Conservation (phyloP, 2,888 invertebrate species). For the Teleiodes luculella region DNA sequence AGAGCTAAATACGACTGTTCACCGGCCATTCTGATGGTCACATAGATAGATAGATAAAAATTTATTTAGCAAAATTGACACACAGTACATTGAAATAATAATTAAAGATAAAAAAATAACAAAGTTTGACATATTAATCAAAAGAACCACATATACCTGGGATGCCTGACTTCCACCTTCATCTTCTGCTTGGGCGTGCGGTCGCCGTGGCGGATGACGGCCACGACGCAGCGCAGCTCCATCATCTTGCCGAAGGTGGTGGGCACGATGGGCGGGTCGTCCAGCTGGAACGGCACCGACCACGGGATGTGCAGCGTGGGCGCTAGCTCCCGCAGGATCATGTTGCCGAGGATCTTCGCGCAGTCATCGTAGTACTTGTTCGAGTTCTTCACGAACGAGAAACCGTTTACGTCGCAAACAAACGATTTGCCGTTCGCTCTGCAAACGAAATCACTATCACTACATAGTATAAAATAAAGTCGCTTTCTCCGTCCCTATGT, state of each 20-base stretch:
- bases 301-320: slow-evolving; percentile 98
- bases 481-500: too few species aligned
- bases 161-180: slow-evolving; percentile 99
- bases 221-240: slow-evolving; percentile 95
- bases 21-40: too few species aligned
- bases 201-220: slow-evolving; percentile 98
- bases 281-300: slow-evolving; percentile 97
- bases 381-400: slow-evolving; percentile 99
- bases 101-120: too few species aligned
- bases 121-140: too few species aligned
- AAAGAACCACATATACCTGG: slow-evolving; percentile 79
- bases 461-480: too few species aligned
- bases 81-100: too few species aligned
- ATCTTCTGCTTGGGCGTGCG: slow-evolving; percentile 99
- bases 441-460: slow-evolving; percentile 24
- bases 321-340: slow-evolving; percentile 96
- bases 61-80: too few species aligned
- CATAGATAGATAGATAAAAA: too few species aligned
- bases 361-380: slow-evolving; percentile 99
- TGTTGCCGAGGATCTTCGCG: slow-evolving; percentile 98
- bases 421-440: slow-evolving; percentile 99
- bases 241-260: slow-evolving; percentile 99
- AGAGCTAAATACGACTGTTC: too few species aligned
- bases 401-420: slow-evolving; percentile 99
- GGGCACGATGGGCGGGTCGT: slow-evolving; percentile 99